These are phyloP conservation scores for Nephotettix cincticeps DNA, from an alignment of 1,140 invertebrate genomes.

Conservation along the genomic window DNA sequence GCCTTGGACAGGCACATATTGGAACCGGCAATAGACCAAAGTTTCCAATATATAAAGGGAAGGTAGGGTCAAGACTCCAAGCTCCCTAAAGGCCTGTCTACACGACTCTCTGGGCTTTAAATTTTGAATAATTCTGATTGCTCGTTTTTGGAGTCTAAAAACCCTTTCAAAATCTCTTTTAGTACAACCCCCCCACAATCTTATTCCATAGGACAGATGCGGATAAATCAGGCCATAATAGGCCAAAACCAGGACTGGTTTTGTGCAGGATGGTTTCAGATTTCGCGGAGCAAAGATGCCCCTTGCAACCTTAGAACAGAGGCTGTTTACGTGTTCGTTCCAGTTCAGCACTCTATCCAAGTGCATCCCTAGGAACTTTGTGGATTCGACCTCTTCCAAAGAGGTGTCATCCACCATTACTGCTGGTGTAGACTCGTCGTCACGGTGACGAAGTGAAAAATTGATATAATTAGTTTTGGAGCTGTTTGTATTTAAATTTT, in stretches of 20 bases:
- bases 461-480: background rate
- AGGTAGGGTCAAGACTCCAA: background rate
- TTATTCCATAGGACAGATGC: background rate
- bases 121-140: background rate
- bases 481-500: background rate
- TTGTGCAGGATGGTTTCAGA: background rate
- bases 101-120: background rate
- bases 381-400: background rate
- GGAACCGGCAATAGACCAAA: background rate
- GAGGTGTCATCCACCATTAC: background rate
- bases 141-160: background rate
- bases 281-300: background rate
- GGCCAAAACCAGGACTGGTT: background rate
- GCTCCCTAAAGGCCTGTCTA: background rate
- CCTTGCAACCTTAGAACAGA: background rate
- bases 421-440: background rate
- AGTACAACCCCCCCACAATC: background rate
- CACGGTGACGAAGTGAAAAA: background rate
- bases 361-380: background rate
- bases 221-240: conserved; percentile 4
- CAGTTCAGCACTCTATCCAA: background rate
- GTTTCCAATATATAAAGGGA: conserved; percentile 1
- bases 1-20: background rate
- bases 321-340: background rate
- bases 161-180: background rate